phyloP scores from a whole-genome alignment of 37 sponge, comb jelly and placozoan species.

The Aplysina aerophoba region DNA sequence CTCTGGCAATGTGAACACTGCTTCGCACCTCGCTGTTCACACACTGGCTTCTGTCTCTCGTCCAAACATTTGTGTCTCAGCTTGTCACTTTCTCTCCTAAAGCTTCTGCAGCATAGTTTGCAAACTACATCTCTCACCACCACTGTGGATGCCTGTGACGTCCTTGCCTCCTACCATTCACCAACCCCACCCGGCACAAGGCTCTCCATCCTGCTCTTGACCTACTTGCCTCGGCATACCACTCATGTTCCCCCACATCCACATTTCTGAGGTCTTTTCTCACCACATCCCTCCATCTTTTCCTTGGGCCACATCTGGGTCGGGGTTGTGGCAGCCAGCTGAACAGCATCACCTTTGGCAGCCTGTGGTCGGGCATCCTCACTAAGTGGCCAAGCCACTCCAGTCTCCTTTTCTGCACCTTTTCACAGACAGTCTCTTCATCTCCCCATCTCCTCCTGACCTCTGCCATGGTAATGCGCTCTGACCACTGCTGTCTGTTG shows the following conservation, averaged over 20 bases:
- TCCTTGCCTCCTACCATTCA: not conserved
- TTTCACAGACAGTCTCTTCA: constrained; percentile 10
- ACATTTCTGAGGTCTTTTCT: not conserved
- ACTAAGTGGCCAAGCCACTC: constrained; percentile 39
- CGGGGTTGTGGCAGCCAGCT: constrained; percentile 5
- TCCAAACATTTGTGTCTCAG: constrained; percentile 23
- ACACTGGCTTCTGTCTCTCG: constrained; percentile 7
- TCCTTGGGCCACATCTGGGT: constrained; percentile 26
- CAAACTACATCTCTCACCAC: constrained; percentile 3
- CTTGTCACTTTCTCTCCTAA: constrained; percentile 9
- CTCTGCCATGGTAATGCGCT: constrained; percentile 26
- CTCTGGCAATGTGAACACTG: constrained; percentile 24
- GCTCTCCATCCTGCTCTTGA: constrained; percentile 32
- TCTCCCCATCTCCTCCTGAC: constrained; percentile 51
- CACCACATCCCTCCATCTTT: constrained; percentile 34
- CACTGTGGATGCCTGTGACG: not conserved
- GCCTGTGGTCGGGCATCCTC: constrained; percentile 40
- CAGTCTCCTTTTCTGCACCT: constrained; percentile 21
- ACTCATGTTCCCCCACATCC: constrained; percentile 14
- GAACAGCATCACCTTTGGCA: constrained; percentile 33
- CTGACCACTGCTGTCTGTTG: constrained; percentile 44
- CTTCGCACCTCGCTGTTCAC: constrained; percentile 10
- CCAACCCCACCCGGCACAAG: constrained; percentile 19
- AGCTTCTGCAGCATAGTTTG: constrained; percentile 1
- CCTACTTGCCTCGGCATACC: constrained; percentile 14